phyloP scores from a whole-genome alignment of 2,113 vertebrate species.

The Polypterus senegalus region DNA sequence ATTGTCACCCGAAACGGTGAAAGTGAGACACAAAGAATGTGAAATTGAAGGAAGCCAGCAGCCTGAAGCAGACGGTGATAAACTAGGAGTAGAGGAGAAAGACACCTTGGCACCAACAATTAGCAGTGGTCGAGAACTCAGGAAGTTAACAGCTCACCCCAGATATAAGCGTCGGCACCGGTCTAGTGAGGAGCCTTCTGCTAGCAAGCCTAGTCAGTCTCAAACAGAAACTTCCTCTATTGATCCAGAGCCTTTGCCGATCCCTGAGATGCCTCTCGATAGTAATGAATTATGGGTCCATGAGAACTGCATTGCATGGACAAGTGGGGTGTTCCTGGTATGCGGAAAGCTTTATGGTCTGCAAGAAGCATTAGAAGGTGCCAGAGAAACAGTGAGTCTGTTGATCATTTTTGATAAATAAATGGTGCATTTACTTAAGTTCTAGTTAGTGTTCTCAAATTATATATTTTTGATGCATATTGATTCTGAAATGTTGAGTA shows the following conservation, averaged over 20 bases:
- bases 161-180: slow-evolving; percentile 91
- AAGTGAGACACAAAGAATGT: slow-evolving; percentile 64
- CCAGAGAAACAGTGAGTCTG: slow-evolving; percentile 86
- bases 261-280: slow-evolving; percentile 96
- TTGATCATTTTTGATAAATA: no score
- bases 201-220: slow-evolving; percentile 48
- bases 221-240: slow-evolving; percentile 65
- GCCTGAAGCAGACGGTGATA: slow-evolving; percentile 52
- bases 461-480: no score
- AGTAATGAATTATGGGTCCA: slow-evolving; percentile 97
- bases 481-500: no score
- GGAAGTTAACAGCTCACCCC: slow-evolving; percentile 81
- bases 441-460: no score
- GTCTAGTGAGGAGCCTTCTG: slow-evolving; percentile 75
- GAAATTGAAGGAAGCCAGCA: slow-evolving; percentile 35
- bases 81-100: slow-evolving; percentile 37
- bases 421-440: no score
- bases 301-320: slow-evolving; percentile 92
- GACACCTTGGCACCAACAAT: slow-evolving; percentile 43
- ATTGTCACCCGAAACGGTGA: slow-evolving; percentile 55
- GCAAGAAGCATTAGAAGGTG: slow-evolving; percentile 93
- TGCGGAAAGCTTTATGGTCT: slow-evolving; percentile 90
- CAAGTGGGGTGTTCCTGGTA: slow-evolving; percentile 94
- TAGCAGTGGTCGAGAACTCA: slow-evolving; percentile 62
- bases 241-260: slow-evolving; percentile 80